These are phyloP conservation scores for Myotis myotis DNA, from an alignment of 2,797 vertebrate genomes.

Conservation along the genomic window DNA sequence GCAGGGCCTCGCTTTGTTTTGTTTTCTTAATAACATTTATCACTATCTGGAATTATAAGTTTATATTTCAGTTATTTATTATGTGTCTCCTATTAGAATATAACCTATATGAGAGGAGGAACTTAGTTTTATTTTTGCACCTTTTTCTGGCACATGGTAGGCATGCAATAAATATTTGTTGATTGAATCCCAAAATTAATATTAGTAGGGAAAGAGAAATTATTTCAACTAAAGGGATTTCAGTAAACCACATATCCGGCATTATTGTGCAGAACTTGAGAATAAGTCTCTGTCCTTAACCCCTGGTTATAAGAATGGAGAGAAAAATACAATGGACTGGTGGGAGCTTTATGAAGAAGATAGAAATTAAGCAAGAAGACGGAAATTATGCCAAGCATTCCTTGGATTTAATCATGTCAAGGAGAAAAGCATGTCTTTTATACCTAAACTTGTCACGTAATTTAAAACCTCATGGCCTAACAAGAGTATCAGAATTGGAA, in stretches of 20 bases:
- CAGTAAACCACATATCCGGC: not conserved
- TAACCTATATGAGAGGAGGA: not conserved
- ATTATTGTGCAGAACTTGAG: not conserved
- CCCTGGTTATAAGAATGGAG: constrained; percentile 35
- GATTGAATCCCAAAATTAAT: not conserved
- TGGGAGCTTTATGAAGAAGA: constrained; percentile 33
- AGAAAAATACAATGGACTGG: not conserved
- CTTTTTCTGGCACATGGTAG: not conserved
- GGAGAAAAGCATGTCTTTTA: not conserved
- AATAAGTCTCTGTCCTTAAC: constrained; percentile 9
- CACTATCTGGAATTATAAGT: not conserved
- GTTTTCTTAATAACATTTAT: constrained; percentile 2
- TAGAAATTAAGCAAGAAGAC: not conserved
- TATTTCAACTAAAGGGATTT: not conserved
- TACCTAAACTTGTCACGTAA: not conserved
- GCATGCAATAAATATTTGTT: constrained; percentile 36
- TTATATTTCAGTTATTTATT: not conserved
- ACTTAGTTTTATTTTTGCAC: constrained; percentile 44
- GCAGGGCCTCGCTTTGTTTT: not conserved
- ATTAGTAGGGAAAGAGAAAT: not conserved
- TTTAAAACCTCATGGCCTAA: constrained; percentile 27
- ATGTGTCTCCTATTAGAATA: constrained; percentile 15
- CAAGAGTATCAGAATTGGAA: not conserved
- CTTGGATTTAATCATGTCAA: constrained; percentile 20
- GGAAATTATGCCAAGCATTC: not conserved